Evolutionary conservation across 2,888 invertebrate species (phyloP).

Genomic region (Cephus runcator): DNA sequence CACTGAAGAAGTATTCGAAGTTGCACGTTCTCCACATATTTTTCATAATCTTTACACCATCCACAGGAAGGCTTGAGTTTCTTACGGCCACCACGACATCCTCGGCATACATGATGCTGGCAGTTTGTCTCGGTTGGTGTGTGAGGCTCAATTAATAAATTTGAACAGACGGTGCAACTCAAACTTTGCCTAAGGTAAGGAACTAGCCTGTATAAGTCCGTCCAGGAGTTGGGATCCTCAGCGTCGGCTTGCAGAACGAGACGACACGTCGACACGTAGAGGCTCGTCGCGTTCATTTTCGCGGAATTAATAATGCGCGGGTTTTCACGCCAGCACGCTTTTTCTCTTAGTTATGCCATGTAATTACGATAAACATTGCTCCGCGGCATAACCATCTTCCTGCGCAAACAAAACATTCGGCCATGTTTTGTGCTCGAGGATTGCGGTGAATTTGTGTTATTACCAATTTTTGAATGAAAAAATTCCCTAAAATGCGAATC

Average conservation of each 20-base stretch:
- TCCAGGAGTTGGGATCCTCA: conserved; percentile 79
- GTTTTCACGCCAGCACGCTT: conserved; percentile 1
- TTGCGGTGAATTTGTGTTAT: too few species aligned
- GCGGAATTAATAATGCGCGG: conserved; percentile 11
- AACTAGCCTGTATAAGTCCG: conserved; percentile 84
- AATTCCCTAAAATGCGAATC: too few species aligned
- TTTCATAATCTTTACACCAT: conserved; percentile 86
- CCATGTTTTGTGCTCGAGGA: conserved; percentile 42
- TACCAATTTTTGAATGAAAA: too few species aligned
- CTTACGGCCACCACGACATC: conserved; percentile 86
- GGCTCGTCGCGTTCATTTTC: conserved; percentile 81
- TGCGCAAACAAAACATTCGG: conserved; percentile 58
- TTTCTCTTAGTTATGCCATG: neutral
- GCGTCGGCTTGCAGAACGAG: conserved; percentile 81
- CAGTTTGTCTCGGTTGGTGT: conserved; percentile 83
- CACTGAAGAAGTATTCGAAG: conserved; percentile 85
- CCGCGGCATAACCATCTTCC: conserved; percentile 46
- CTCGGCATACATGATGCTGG: conserved; percentile 89
- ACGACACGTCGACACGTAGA: conserved; percentile 85
- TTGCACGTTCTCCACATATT: conserved; percentile 85
- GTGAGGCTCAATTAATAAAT: conserved; percentile 83
- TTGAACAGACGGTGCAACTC: conserved; percentile 90
- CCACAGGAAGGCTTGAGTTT: conserved; percentile 85
- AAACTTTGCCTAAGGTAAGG: conserved; percentile 88
- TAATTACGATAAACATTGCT: conserved; percentile 35